Percentiles rank a stretch among this genome's conserved stretches.
phyloP scores from a whole-genome alignment of 2,113 vertebrate species.

The Toxotes chatareus region DNA sequence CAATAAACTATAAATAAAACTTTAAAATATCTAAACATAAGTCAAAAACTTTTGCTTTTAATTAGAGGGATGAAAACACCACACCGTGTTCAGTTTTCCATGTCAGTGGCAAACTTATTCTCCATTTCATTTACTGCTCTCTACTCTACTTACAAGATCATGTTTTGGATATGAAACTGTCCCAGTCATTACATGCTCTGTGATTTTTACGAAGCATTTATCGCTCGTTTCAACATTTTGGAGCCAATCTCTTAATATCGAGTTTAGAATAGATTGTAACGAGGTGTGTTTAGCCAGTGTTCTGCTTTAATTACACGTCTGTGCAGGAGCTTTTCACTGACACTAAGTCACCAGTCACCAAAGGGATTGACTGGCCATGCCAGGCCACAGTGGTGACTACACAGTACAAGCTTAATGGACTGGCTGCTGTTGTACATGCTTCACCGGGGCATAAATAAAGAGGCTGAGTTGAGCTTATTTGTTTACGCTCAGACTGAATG shows the following conservation, averaged over 20 bases:
- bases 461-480: conserved; percentile 10
- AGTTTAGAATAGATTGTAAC: too few species aligned
- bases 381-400: conserved; percentile 13
- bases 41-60: neutral
- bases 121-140: neutral
- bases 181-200: neutral
- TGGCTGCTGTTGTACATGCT: neutral
- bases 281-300: neutral
- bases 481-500: conserved; percentile 4
- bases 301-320: conserved; percentile 27
- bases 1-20: neutral
- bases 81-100: neutral
- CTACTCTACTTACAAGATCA: neutral
- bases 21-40: neutral
- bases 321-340: conserved; percentile 41
- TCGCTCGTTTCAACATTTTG: neutral
- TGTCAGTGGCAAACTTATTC: too few species aligned
- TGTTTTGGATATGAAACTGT: neutral
- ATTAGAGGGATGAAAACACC: neutral
- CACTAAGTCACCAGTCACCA: conserved; percentile 24
- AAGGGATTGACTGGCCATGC: conserved; percentile 36
- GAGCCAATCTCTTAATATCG: too few species aligned
- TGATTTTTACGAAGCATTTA: neutral
- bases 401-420: conserved; percentile 28
- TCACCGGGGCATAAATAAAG: neutral